Base-by-base conservation (phyloP, 2,797 vertebrate species). In the Crax fasciolata region DNA sequence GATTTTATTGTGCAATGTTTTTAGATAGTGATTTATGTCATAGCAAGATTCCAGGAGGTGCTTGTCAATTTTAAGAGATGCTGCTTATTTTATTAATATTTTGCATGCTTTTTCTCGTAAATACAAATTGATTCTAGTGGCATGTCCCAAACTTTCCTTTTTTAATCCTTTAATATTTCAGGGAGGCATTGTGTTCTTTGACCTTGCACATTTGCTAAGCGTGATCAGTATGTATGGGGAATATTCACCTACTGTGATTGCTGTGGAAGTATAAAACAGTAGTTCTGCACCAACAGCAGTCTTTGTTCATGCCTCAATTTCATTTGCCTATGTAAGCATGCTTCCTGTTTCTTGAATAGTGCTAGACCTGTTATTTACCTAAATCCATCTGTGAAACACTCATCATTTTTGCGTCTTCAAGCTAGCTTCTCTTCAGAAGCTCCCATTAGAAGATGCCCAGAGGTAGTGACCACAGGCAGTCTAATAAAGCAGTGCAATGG, bases 81-180 rank as follows among this genome's bases (percentile, higher is more conserved):
- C 28, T 74, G 18, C 32, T 70, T 24, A 52, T 61, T 87, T 76
- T 66, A 80, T 87, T 71, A 91, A 74, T 95, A 72, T 89, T 93
- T 90, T 18, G 10, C 14, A 15, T 23, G 10, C 12, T 32, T 82
- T 65, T 89, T 52, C 28, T 49, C 14, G 32, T 65, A 72, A 87
- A 75, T 68, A 46, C 39, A 65, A 77, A 67, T 59, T 75, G 3
- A 54, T 82, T 83, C 30, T 23, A 71, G 52, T 77, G 7, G 18
- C 3, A 13, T 12, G 4, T 74, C 28, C 32, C 13, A 67, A 58
- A 27, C 11, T 57, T 61, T 83, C 72, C 12, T 57, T 83, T 68
- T 89, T 72, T 23, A 87, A 49, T 82, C 25, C 38, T 65, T 74
- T 83, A 73, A n/a, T 80, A 57, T 84, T 81, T 86, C 81, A 14